A percentile compares a stretch with the other conserved stretches of the same genome.
Evolutionary conservation across 2,113 vertebrate species (phyloP).

Genomic region (Stegastes partitus): DNA sequence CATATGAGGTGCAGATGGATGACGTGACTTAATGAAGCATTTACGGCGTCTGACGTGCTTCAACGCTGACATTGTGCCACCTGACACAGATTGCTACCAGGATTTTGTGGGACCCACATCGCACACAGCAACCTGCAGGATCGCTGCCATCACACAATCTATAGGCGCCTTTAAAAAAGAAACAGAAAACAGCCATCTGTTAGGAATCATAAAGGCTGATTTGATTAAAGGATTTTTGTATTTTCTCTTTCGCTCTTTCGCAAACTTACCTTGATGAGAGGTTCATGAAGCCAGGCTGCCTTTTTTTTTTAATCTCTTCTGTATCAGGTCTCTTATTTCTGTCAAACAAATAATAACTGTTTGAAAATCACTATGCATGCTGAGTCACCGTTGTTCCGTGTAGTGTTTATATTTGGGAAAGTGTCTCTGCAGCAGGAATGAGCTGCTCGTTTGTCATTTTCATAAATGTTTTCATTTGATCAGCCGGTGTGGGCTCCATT

Average conservation of each 20-base stretch:
- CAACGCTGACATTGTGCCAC: neutral
- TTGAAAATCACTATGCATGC: conserved; percentile 20
- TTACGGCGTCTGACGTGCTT: neutral
- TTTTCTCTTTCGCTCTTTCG: neutral
- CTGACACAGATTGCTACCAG: neutral
- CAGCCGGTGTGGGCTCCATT: neutral
- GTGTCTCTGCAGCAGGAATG: neutral
- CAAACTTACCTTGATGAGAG: neutral
- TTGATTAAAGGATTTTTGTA: neutral
- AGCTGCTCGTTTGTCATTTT: neutral
- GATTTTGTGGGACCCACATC: conserved; percentile 14
- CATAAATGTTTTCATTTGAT: conserved; percentile 16
- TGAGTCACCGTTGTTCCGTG: conserved; percentile 27
- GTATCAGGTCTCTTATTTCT: neutral
- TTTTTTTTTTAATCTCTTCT: neutral
- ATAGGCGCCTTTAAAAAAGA: neutral
- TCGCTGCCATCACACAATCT: neutral
- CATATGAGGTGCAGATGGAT: conserved; percentile 10
- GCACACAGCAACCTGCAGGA: neutral
- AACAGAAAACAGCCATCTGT: neutral
- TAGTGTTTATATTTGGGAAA: conserved; percentile 23
- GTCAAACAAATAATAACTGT: neutral
- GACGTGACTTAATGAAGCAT: conserved; percentile 6
- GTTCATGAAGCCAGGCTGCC: neutral
- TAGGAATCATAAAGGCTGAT: neutral